These are phyloP conservation scores for Actinemys pallida DNA, from an alignment of 2,113 vertebrate genomes.

Conservation along the genomic window DNA sequence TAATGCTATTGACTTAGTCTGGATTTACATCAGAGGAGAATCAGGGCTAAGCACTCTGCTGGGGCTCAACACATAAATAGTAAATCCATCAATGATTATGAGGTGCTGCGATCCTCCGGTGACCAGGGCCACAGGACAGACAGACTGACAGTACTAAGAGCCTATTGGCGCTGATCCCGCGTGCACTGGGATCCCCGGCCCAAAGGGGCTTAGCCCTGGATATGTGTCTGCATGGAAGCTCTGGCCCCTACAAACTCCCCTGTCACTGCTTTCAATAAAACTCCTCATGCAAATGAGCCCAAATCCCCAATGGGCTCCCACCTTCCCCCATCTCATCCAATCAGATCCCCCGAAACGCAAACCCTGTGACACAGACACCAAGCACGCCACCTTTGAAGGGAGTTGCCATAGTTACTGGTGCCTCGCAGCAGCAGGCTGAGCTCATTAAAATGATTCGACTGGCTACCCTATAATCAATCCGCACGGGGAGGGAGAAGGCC, in stretches of 20 bases:
- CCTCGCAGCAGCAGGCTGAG: constrained; percentile 71
- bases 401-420: constrained; percentile 79
- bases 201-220: background rate
- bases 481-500: background rate
- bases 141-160: background rate
- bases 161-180: background rate
- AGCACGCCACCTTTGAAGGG: constrained; percentile 61
- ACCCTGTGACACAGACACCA: constrained; percentile 58
- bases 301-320: constrained; percentile 47
- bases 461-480: constrained; percentile 71
- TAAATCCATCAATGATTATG: background rate
- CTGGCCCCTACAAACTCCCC: background rate
- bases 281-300: background rate
- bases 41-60: background rate
- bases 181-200: background rate
- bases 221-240: background rate
- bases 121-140: background rate
- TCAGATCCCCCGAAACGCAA: constrained; percentile 43
- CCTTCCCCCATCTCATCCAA: constrained; percentile 50
- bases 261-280: background rate
- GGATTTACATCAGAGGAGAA: background rate
- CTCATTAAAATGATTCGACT: constrained; percentile 79
- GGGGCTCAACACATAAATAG: background rate
- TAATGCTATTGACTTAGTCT: fast-evolving
- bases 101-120: background rate